A percentile compares a stretch with the other conserved stretches of the same genome.
phyloP scores from a whole-genome alignment of 2,888 invertebrate genomes.

The Cremastinae sp. region DNA sequence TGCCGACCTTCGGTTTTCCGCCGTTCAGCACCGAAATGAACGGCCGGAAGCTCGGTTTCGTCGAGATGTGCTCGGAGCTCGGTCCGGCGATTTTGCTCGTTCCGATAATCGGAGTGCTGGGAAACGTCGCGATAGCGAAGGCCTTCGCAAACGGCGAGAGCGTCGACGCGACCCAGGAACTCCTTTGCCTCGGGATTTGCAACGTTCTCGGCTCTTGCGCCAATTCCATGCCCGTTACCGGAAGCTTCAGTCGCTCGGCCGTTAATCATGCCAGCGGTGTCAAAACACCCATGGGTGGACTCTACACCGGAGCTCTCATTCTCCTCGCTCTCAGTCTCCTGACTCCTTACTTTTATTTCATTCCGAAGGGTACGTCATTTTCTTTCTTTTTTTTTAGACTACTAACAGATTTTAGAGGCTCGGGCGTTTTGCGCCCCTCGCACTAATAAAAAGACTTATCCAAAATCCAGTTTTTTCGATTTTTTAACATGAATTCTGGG shows the following conservation, averaged over 20 bases:
- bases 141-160: conserved; percentile 92
- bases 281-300: conserved; percentile 92
- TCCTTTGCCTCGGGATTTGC: conserved; percentile 91
- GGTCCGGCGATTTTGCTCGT: conserved; percentile 93
- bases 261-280: conserved; percentile 98
- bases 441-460: no score
- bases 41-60: conserved; percentile 84
- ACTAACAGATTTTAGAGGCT: conserved; percentile 9
- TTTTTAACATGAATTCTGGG: no score
- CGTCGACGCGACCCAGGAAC: conserved; percentile 94
- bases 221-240: conserved; percentile 94
- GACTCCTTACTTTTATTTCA: conserved; percentile 94
- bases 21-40: conserved; percentile 86
- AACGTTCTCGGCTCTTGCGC: conserved; percentile 94
- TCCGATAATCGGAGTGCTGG: conserved; percentile 94
- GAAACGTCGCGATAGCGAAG: conserved; percentile 97
- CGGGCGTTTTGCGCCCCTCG: no score
- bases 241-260: conserved; percentile 93
- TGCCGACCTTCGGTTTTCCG: conserved; percentile 86
- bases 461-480: no score
- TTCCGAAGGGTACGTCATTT: conserved; percentile 84
- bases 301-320: conserved; percentile 91
- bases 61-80: conserved; percentile 89
- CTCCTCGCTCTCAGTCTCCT: conserved; percentile 91
- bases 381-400: conserved; percentile 9